Evolutionary conservation across 2,113 vertebrate genomes (phyloP).

Genomic region (Danio rerio): GRCz12tu NC_133178.1:37351501-37352000

Average conservation of each 20-base stretch:
- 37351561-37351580: constrained; percentile 17
- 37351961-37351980: neutral
- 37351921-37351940: neutral
- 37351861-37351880: neutral
- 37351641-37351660: neutral
- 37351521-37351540: constrained; percentile 28
- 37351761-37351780: neutral
- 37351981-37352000: neutral
- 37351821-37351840: neutral
- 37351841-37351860: neutral
- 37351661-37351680: neutral
- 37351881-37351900: neutral
- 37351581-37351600: neutral
- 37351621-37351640: constrained; percentile 3
- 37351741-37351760: neutral
- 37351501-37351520: constrained; percentile 6
- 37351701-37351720: neutral
- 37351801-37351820: neutral
- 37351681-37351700: neutral
- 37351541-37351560: constrained; percentile 11
- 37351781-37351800: neutral
- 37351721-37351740: neutral
- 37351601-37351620: neutral
- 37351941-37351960: neutral
- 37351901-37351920: neutral